Base-by-base conservation (phyloP, 2,888 invertebrate genomes). In the Hydraecia micacea region DNA sequence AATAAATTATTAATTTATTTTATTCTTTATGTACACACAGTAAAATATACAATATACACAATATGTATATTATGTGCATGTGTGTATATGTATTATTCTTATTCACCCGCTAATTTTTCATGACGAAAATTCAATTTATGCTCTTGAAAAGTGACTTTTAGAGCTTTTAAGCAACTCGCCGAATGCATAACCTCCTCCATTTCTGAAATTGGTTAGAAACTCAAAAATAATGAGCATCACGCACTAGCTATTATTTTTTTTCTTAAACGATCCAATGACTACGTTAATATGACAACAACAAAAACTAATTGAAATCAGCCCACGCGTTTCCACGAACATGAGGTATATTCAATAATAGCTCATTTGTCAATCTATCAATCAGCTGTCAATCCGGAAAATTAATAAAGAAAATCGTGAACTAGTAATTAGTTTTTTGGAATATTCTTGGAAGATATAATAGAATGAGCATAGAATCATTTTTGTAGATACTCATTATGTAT, bases 341-440 rank as follows among this genome's bases (percentile, higher is more conserved):
- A 25, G 32, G 55, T 62, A 67, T 68, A 65, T 75, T 65, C 52
- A 70, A 74, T 74, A 74, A 71, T 36, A 73, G 25, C 70, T 77
- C 77, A 73, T 75, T 85, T 77, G 80, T 78, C 77, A 75, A 80
- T 68, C 83, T 68, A 83, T 86, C 83, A 85, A 83, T 86, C 85
- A 83, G 13, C 28, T 83, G 86, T 86, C 85, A 86, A 80, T 83
- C 15, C 42, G 49, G 32, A 63, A 80, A 70, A 60, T 42, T 63
- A 11, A 52, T 62, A 46, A 76, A 84, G 52, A 36, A 82, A 67
- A 66, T 86, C 86, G 85, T 85, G 85, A 76, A 28, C 73, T 25
- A 0, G 68, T 69, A 80, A 83, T 86, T 85, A 77, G 49, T 65
- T 86, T 85, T 85, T 80, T 67, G 25, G 8, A 36, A 62, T 52